These are phyloP conservation scores for Xenotilapia flavipinnis DNA, from an alignment of 2,113 vertebrate genomes.

Conservation along the genomic window DNA sequence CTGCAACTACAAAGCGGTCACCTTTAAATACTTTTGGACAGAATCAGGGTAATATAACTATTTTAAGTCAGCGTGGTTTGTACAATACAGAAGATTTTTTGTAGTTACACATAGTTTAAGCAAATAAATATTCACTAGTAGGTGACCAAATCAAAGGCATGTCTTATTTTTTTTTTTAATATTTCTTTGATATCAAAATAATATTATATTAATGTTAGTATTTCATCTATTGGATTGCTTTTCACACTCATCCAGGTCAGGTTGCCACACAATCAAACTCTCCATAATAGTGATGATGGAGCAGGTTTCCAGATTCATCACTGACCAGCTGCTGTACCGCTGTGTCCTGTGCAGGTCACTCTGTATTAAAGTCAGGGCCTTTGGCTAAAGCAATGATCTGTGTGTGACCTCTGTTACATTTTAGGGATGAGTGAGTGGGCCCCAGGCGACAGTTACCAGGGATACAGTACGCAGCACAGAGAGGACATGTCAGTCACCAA, in stretches of 20 bases:
- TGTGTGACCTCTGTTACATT: slow-evolving; percentile 53
- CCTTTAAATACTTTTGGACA: neutral
- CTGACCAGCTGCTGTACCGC: neutral
- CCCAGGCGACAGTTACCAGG: slow-evolving; percentile 43
- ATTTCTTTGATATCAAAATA: neutral
- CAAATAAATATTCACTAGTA: neutral
- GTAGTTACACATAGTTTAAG: neutral
- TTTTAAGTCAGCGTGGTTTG: neutral
- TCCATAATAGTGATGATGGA: neutral
- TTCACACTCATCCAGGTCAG: neutral
- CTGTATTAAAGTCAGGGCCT: slow-evolving; percentile 41
- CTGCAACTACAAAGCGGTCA: neutral
- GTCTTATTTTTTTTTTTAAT: neutral
- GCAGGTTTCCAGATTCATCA: slow-evolving; percentile 27
- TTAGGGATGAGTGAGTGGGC: slow-evolving; percentile 44
- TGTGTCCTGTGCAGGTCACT: slow-evolving; percentile 24
- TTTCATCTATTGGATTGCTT: neutral
- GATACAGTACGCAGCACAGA: slow-evolving; percentile 30
- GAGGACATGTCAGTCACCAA: slow-evolving; percentile 41
- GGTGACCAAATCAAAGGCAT: neutral
- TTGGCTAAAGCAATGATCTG: slow-evolving; percentile 56
- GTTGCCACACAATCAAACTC: neutral
- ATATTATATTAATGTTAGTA: neutral
- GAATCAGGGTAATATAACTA: neutral
- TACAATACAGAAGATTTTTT: neutral